These are phyloP conservation scores for Platycercus adscitus DNA, from an alignment of 2,113 vertebrate species.

Conservation along the genomic window DNA sequence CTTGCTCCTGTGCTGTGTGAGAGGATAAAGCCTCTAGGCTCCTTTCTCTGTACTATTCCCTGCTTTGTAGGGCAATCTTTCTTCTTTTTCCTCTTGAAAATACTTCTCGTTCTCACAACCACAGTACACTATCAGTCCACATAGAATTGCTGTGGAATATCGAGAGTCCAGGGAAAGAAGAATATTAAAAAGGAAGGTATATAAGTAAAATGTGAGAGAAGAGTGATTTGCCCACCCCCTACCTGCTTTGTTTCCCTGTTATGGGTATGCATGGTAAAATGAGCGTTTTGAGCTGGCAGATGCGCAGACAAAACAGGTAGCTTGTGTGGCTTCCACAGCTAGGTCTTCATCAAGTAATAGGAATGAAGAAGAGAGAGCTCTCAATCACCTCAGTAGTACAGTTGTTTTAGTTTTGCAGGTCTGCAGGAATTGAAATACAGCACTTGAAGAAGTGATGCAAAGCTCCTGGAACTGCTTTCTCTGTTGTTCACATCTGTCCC, in stretches of 20 bases:
- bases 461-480: not conserved
- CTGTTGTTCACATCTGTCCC: not conserved
- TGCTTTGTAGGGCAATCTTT: not conserved
- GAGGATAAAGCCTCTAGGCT: not conserved
- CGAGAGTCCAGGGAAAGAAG: not conserved
- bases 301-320: accelerated
- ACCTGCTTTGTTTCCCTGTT: not conserved
- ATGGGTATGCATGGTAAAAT: not conserved
- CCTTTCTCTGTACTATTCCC: not conserved
- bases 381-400: not conserved
- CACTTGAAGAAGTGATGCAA: not conserved
- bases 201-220: not conserved
- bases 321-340: not conserved
- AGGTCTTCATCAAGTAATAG: not conserved
- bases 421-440: not conserved
- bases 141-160: not conserved
- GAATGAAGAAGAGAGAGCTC: not conserved
- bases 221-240: not conserved
- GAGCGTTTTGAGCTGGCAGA: not conserved
- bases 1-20: not conserved
- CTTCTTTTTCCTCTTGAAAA: not conserved
- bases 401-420: not conserved
- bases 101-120: not conserved
- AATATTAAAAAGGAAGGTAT: not conserved
- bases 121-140: not conserved